Percentiles rank a stretch among this genome's conserved stretches.
These are phyloP conservation scores for Lateolabrax maculatus DNA, from an alignment of 2,797 vertebrate species.

Conservation along the genomic window DNA sequence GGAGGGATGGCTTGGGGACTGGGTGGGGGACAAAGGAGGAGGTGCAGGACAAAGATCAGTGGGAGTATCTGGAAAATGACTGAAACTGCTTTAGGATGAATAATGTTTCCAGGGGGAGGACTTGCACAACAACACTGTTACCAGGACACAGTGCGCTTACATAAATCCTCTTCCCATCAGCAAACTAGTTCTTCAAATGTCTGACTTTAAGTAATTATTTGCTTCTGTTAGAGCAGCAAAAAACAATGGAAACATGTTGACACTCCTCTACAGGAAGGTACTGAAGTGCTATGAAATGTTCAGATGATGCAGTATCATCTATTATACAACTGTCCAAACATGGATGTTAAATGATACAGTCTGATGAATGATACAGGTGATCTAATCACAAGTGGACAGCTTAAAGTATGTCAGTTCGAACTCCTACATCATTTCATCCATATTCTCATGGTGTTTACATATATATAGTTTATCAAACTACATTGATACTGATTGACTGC, in stretches of 20 bases:
- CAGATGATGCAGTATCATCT: background rate
- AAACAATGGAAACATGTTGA: background rate
- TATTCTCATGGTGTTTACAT: too few relatives aligned
- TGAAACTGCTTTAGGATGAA: conserved; percentile 43
- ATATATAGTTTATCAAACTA: too few relatives aligned
- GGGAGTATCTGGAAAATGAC: conserved; percentile 34
- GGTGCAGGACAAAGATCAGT: conserved; percentile 32
- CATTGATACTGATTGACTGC: too few relatives aligned
- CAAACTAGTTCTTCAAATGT: conserved; percentile 12
- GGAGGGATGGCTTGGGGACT: conserved; percentile 11
- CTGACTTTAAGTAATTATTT: too few relatives aligned
- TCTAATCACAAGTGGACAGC: too few relatives aligned
- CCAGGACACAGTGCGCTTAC: conserved; percentile 33
- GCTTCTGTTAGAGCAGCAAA: too few relatives aligned
- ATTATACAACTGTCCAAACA: too few relatives aligned
- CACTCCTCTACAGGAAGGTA: background rate
- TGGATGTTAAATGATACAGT: too few relatives aligned
- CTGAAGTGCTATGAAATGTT: background rate
- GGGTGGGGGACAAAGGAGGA: conserved; percentile 43
- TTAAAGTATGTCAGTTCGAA: too few relatives aligned
- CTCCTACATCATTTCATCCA: too few relatives aligned
- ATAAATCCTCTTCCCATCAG: conserved; percentile 24
- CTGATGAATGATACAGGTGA: too few relatives aligned
- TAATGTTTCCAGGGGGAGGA: conserved; percentile 30
- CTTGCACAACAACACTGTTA: conserved; percentile 43